Percentiles rank a stretch among this genome's conserved stretches.
Evolutionary conservation across 1,140 invertebrate species (phyloP).

Genomic region (Hermetia illucens): DNA sequence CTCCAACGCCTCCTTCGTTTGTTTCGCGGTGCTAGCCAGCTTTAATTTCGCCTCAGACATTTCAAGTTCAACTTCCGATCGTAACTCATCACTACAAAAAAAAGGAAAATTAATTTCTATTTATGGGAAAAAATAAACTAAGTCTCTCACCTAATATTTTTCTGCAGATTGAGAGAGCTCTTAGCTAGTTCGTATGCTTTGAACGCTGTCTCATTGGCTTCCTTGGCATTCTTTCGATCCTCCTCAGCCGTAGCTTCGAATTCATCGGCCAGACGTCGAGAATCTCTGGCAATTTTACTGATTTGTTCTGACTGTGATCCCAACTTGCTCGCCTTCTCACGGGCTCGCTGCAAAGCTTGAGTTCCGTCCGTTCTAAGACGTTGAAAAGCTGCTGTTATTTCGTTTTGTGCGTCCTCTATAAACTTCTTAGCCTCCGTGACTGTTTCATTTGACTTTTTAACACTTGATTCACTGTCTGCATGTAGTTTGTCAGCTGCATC

Average conservation of each 20-base stretch:
- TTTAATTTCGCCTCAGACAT: constrained; percentile 45
- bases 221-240: constrained; percentile 60
- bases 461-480: constrained; percentile 42
- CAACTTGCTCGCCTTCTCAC: constrained; percentile 68
- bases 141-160: constrained; percentile 48
- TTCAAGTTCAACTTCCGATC: constrained; percentile 36
- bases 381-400: constrained; percentile 52
- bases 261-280: constrained; percentile 61
- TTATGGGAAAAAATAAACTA: not conserved
- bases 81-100: constrained; percentile 44
- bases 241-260: constrained; percentile 61
- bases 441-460: constrained; percentile 46
- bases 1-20: constrained; percentile 54
- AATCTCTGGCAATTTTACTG: constrained; percentile 78
- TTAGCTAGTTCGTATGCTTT: constrained; percentile 68
- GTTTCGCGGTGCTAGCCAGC: constrained; percentile 47
- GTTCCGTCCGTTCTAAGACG: constrained; percentile 68
- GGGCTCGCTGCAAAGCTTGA: constrained; percentile 60
- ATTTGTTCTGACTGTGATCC: constrained; percentile 84
- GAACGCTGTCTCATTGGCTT: constrained; percentile 67
- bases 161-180: constrained; percentile 63
- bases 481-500: constrained; percentile 43
- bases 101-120: constrained; percentile 3
- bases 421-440: constrained; percentile 60
- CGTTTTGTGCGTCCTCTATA: constrained; percentile 53